These are phyloP conservation scores for Diloba caeruleocephala DNA, from an alignment of 2,888 invertebrate genomes.

Conservation along the genomic window DNA sequence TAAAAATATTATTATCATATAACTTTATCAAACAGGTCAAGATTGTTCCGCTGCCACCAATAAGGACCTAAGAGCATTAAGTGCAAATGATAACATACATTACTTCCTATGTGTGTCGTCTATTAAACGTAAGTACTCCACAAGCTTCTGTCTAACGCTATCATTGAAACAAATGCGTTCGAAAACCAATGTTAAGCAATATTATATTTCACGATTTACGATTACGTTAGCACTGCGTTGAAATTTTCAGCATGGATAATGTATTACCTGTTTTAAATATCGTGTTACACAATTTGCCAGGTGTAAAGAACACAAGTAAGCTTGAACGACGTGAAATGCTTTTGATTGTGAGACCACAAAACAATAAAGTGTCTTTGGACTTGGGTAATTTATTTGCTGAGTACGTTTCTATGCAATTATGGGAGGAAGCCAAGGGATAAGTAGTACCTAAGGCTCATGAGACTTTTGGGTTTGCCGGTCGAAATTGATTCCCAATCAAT, in stretches of 20 bases:
- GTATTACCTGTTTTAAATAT: slow-evolving; percentile 21
- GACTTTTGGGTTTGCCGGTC: no score
- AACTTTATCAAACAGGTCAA: slow-evolving; percentile 50
- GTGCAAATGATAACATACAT: slow-evolving; percentile 29
- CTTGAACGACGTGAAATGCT: no score
- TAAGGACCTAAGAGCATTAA: slow-evolving; percentile 31
- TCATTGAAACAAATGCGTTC: slow-evolving; percentile 24
- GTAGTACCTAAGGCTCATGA: no score
- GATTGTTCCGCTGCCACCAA: slow-evolving; percentile 36
- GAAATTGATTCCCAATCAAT: no score
- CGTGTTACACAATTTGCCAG: slow-evolving; percentile 10
- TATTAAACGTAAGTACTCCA: not conserved
- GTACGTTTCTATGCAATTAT: no score
- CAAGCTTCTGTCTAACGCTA: slow-evolving; percentile 9
- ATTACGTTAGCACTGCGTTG: slow-evolving; percentile 40
- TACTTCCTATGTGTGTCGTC: slow-evolving; percentile 24
- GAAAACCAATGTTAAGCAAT: slow-evolving; percentile 28
- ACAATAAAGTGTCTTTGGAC: no score
- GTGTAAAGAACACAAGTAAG: no score
- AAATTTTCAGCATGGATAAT: slow-evolving; percentile 30
- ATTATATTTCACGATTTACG: slow-evolving; percentile 29
- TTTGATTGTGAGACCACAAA: no score
- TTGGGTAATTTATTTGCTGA: no score
- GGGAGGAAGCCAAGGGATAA: no score
- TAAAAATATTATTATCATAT: slow-evolving; percentile 44